A percentile compares a stretch with the other conserved stretches of the same genome.
Evolutionary conservation across 1,140 invertebrate genomes (phyloP).

Genomic region (Drusus annulatus): DNA sequence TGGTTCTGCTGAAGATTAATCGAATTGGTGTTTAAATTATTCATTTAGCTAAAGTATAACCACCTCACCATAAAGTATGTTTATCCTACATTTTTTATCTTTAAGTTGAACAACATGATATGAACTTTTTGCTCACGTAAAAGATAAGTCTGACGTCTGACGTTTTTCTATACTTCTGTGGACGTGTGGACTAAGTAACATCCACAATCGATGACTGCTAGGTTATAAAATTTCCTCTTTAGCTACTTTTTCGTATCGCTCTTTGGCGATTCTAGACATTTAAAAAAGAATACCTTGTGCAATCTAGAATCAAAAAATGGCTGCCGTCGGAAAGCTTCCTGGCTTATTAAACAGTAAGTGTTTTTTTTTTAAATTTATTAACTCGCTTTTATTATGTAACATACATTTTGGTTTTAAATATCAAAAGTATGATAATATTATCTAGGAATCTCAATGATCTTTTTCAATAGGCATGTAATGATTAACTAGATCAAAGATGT

Average conservation of each 20-base stretch:
- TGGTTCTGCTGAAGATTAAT: too few relatives aligned
- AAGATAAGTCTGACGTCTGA: too few relatives aligned
- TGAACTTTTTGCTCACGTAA: too few relatives aligned
- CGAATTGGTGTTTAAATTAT: too few relatives aligned
- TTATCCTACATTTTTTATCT: too few relatives aligned
- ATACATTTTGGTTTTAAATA: neutral
- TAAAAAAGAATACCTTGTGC: neutral
- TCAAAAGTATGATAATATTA: neutral
- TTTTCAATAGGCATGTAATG: neutral
- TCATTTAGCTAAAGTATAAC: too few relatives aligned
- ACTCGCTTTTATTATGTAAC: conserved; percentile 14
- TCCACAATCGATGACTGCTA: conserved; percentile 7
- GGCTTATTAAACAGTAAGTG: conserved; percentile 24
- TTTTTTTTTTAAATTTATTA: neutral
- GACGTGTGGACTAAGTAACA: too few relatives aligned
- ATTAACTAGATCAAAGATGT: neutral
- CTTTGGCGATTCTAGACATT: neutral
- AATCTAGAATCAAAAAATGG: conserved; percentile 21
- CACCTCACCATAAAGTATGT: too few relatives aligned
- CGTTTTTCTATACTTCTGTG: too few relatives aligned
- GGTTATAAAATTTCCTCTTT: conserved; percentile 13
- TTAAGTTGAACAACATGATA: too few relatives aligned
- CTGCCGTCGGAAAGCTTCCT: conserved; percentile 25
- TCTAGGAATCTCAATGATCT: neutral
- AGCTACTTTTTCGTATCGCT: conserved; percentile 8